Evolutionary conservation across 2,888 invertebrate genomes (phyloP).

Genomic region (Platynereis dumerilii): DNA sequence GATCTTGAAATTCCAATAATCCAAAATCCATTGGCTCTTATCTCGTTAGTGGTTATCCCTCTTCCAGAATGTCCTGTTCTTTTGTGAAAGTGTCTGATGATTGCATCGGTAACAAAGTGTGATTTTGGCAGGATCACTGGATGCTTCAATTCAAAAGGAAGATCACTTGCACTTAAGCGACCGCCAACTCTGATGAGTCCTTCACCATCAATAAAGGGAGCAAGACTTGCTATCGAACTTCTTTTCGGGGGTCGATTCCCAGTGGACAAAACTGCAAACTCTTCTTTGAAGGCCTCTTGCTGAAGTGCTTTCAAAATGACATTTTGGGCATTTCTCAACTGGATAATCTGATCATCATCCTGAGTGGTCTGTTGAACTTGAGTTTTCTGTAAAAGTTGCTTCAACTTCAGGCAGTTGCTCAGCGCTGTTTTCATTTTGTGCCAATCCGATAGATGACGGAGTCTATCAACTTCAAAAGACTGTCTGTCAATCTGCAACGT

Average conservation of each 20-base stretch:
- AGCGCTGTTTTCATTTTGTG: no score
- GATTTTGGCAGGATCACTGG: slow-evolving; percentile 8
- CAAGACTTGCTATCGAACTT: not conserved
- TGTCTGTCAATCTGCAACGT: no score
- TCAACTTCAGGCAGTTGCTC: slow-evolving; percentile 1
- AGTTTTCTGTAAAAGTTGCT: no score
- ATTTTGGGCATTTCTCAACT: slow-evolving; percentile 9
- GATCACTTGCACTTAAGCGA: not conserved
- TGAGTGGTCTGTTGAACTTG: no score
- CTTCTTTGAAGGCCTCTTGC: slow-evolving; percentile 16
- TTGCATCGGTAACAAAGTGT: slow-evolving; percentile 7
- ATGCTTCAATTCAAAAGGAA: slow-evolving; percentile 6
- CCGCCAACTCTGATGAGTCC: slow-evolving; percentile 12
- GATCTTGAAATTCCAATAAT: slow-evolving; percentile 1
- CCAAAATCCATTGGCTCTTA: slow-evolving; percentile 34
- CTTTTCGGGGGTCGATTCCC: not conserved
- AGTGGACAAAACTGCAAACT: not conserved
- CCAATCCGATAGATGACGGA: no score
- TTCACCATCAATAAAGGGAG: slow-evolving; percentile 6
- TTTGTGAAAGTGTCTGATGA: slow-evolving; percentile 38
- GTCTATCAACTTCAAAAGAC: no score
- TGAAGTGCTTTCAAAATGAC: slow-evolving; percentile 12
- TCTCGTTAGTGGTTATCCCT: slow-evolving; percentile 35
- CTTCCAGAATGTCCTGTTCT: slow-evolving; percentile 32
- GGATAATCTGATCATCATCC: no score